Percentiles rank a stretch among this genome's conserved stretches.
Conservation (phyloP, 2,113 vertebrate genomes). For the Nymphicus hollandicus region DNA sequence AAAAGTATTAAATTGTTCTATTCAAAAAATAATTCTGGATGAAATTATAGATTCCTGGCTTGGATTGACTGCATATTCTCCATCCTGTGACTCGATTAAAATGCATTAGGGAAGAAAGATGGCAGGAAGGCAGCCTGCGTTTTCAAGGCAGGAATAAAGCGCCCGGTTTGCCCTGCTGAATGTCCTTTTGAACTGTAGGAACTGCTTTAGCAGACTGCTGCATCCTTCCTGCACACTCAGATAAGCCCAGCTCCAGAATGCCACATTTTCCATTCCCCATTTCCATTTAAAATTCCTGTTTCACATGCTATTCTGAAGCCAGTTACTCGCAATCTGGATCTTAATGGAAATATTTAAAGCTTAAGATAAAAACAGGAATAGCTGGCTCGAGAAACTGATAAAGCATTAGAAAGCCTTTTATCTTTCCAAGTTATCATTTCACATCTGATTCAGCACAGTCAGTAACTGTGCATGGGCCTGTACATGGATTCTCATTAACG, state of each 20-base stretch:
- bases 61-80: not conserved
- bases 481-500: not conserved
- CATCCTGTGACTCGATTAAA: constrained; percentile 10
- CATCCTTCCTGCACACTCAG: not conserved
- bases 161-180: not conserved
- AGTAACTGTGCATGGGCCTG: rapidly evolving
- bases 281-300: constrained; percentile 29
- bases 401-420: not conserved
- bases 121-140: constrained; percentile 1
- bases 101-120: not conserved
- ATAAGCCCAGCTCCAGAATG: constrained; percentile 14
- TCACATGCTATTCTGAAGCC: not conserved
- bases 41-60: not conserved
- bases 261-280: not conserved
- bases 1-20: constrained; percentile 4
- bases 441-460: not conserved
- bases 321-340: not conserved
- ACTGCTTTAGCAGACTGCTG: not conserved
- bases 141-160: not conserved
- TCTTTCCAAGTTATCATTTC: not conserved
- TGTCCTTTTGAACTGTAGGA: not conserved
- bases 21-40: not conserved
- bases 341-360: constrained; percentile 28
- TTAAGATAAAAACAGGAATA: not conserved
- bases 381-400: not conserved